A percentile compares a stretch with the other conserved stretches of the same genome.
Conservation (phyloP, 2,797 vertebrate genomes). For the Picus viridis region DNA sequence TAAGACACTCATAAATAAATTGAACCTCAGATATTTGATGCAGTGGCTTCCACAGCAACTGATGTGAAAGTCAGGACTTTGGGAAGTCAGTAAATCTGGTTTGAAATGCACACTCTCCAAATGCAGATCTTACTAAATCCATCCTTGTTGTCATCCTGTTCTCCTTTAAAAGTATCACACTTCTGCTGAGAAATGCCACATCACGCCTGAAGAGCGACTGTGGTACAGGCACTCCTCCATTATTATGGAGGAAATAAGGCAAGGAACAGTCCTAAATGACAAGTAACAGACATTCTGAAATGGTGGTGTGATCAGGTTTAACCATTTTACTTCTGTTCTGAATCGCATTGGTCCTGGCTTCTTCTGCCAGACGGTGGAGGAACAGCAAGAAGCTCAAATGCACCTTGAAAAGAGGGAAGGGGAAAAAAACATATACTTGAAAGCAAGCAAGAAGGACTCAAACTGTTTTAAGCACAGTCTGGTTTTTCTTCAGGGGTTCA, state of each 20-base stretch:
- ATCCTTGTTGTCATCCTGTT: not conserved
- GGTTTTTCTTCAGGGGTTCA: not conserved
- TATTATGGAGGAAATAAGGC: not conserved
- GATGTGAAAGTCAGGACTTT: not conserved
- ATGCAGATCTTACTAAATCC: not conserved
- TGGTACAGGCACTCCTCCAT: not conserved
- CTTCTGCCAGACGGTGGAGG: slow-evolving; percentile 86
- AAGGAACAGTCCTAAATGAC: not conserved
- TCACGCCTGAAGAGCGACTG: not conserved
- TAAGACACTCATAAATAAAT: not conserved
- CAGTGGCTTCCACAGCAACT: not conserved
- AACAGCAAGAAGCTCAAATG: slow-evolving; percentile 88
- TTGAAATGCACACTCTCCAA: not conserved
- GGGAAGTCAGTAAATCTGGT: not conserved
- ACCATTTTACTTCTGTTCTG: slow-evolving; percentile 86
- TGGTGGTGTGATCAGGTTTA: slow-evolving; percentile 79
- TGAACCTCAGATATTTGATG: not conserved
- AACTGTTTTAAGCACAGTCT: not conserved
- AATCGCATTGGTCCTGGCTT: slow-evolving; percentile 87
- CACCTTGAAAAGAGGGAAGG: slow-evolving; percentile 77
- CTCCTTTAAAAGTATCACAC: not conserved
- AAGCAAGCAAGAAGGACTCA: not conserved
- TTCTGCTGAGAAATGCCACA: not conserved
- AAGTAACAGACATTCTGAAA: not conserved
- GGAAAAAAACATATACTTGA: not conserved